These are phyloP conservation scores for Bilobella aurantiaca DNA, from an alignment of 1,140 invertebrate species.

Conservation along the genomic window DNA sequence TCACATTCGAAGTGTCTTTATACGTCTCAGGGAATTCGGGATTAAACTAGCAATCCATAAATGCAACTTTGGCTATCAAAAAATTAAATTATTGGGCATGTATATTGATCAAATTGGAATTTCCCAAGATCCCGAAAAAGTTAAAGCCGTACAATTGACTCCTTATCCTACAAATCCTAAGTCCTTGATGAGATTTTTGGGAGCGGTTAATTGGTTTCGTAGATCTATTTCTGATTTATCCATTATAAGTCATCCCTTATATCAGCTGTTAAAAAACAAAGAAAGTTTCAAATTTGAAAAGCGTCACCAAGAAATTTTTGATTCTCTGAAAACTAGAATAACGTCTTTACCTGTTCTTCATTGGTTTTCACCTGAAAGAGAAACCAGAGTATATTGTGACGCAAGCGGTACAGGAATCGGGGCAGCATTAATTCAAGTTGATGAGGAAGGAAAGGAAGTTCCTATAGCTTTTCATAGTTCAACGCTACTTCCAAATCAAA, in stretches of 20 bases:
- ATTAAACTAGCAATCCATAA: background rate
- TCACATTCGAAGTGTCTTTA: slow-evolving; percentile 37
- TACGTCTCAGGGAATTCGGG: slow-evolving; percentile 22
- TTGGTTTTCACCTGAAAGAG: too few species aligned
- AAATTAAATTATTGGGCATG: background rate
- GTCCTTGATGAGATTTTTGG: background rate
- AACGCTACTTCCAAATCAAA: background rate
- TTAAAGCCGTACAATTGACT: background rate
- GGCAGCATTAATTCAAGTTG: too few species aligned
- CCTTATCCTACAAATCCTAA: background rate
- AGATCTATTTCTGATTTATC: background rate
- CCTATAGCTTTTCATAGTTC: background rate
- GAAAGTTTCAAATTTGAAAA: background rate
- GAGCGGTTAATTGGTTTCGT: background rate
- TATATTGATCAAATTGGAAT: background rate
- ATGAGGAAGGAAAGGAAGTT: background rate
- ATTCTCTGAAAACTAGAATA: background rate
- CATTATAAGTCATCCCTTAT: background rate
- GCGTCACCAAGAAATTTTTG: background rate
- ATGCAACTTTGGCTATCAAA: background rate
- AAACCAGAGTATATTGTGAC: too few species aligned
- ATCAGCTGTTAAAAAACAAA: background rate
- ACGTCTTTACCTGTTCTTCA: background rate
- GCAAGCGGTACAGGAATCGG: too few species aligned
- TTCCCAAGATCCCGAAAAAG: background rate